Evolutionary conservation across 2,888 invertebrate species (phyloP), one percentile per base, ranked within the genome.

Genomic region (Eupithecia centaureata): DNA sequence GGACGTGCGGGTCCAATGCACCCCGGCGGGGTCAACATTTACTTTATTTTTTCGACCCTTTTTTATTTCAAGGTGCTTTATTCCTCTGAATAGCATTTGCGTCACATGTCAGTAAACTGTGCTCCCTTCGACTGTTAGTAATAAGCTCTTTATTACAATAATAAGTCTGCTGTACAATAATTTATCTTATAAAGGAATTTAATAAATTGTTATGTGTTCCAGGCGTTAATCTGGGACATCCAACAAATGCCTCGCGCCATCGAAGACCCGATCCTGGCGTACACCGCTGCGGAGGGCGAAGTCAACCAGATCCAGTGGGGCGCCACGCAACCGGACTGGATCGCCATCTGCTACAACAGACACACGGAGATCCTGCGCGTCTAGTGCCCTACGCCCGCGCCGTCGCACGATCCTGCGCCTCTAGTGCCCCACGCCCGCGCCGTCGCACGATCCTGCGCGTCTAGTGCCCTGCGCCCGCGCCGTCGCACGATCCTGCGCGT

Each of bases 231-330:
- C 85, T 99, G 99, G 99, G 99, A 99, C 94, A 99, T 99, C 82
- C 99, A 99, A 90, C 98, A 99, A 90, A 99, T 99, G 99, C 99
- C 99, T 61, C 95, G 99, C 78, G 99, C 99, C 61, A 99, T 99
- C 78, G 99, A 99, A 92, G 99, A 99, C 94, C 99, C 99, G 7
- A 99, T 99, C 83, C 95, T 99, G 64, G 99, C 99, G 0, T 99
- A 99, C 93, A 99, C 99, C 5, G 98, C 99, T 2, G 98, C 99
- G 15, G 98, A 98, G 90, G 99, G 99, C 18, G 99, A 99, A 94
- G 99, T 99, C 79, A 99, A 99, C 94, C 99, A 99, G 94, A 99
- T 99, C 80, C 99, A 99, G 91, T 99, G 99, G 99, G 99, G 99
- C 5, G 98, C 98, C 62, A 99, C 99, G n/a, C 99, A 99, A 87